phyloP scores from a whole-genome alignment of 2,113 vertebrate species.

The Sylvilagus bachmani region DNA sequence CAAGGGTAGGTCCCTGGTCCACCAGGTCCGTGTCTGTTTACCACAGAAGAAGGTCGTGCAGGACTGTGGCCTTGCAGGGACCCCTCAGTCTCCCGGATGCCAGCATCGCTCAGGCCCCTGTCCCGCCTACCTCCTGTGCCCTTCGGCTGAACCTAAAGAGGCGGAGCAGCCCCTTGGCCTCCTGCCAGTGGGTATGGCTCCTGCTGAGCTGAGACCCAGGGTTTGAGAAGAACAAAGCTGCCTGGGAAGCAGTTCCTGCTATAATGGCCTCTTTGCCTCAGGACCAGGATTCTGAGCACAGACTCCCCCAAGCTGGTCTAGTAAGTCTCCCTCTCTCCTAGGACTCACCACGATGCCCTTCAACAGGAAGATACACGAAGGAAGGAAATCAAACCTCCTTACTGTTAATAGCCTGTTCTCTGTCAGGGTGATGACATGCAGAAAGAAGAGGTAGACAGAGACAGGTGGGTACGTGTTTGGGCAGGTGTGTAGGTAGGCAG shows the following conservation, averaged over 20 bases:
- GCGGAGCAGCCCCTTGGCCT: background rate
- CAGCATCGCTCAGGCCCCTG: background rate
- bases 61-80: fast-evolving
- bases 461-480: background rate
- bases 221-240: background rate
- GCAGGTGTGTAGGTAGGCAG: background rate
- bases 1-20: background rate
- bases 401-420: background rate
- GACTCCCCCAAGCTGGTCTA: background rate
- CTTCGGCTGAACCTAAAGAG: conserved; percentile 34
- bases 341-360: background rate
- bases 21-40: background rate
- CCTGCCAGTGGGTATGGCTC: background rate
- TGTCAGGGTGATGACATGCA: background rate
- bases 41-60: background rate
- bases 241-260: too few species aligned
- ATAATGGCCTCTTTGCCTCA: background rate
- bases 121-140: background rate
- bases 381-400: background rate
- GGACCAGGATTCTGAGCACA: background rate
- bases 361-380: background rate
- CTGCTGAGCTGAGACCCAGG: background rate
- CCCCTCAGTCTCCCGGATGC: background rate
- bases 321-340: background rate
- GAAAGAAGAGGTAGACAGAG: background rate